Base-by-base conservation (phyloP, 30 jellyfish, hydroid and myxozoan genomes). In the Aurelia coerulea region DNA sequence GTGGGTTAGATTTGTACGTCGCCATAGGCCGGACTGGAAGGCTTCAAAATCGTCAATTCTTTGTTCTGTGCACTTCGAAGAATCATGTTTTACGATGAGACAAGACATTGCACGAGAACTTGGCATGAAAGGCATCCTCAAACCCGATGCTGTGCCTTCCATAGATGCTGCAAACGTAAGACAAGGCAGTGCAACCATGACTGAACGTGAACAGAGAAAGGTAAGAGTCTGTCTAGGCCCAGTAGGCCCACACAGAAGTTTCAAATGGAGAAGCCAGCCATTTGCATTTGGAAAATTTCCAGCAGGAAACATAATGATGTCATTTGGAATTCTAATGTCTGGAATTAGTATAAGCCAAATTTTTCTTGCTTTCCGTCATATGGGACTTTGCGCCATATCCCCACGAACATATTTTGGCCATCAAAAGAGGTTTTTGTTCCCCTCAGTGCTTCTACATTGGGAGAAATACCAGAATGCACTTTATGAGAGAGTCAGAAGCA, bases 61-160 rank as follows among this genome's bases (percentile, higher is more conserved):
- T 49, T 80, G 90, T 58, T 17, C 74, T 2, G 64, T 65, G 6
- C 90, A 80, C 54, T 80, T 80, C 82, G 90, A 65, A 18, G 90
- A 80, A 15, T 65, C 73, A 2, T 64, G 83, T 65, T 80, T 80
- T 37, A 52, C 53, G 4, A 64, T 52, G 50, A 50, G 71, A 80
- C 69, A 31, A 68, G 81, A 65, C 17, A 54, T 80, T 17, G 90
- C 90, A 58, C 46, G n/a, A 68, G 29, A 65, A 50, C 80, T 80
- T 52, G 90, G 90, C 51, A 80, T 80, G 56, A 68, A 67, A 54
- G 72, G 19, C n/a, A 66, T 18, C 29, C 72, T 80, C 16, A 66
- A 65, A 23, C 41, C 80, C 7, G 80, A 80, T 80, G 90, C 90
- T 41, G 72, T 65, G 18, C 90, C 90, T 9, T 37, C 90, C 5